Conservation (phyloP, 2,888 invertebrate genomes). For the Drosophila incognita region DNA sequence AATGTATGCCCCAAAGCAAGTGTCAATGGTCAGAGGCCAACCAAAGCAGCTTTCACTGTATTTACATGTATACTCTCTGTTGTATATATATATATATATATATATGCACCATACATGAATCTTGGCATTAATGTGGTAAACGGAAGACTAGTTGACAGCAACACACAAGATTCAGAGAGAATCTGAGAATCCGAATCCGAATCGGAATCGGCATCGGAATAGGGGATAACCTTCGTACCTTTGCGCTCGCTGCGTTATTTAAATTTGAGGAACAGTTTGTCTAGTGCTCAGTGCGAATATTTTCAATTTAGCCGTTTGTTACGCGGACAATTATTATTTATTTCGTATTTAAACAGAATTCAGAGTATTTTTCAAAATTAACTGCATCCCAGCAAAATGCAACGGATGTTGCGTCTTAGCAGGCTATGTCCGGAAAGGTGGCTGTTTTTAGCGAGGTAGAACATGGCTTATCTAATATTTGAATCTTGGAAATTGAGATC, state of each 20-base stretch:
- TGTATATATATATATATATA: constrained; percentile 8
- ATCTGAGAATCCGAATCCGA: neutral
- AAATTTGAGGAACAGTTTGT: constrained; percentile 11
- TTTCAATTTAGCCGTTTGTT: constrained; percentile 25
- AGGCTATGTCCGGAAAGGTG: neutral
- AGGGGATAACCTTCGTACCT: constrained; percentile 8
- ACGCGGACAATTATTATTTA: constrained; percentile 21
- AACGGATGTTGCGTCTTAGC: neutral
- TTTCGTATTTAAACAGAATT: neutral
- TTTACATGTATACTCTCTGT: constrained; percentile 4
- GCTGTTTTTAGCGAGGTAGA: constrained; percentile 14
- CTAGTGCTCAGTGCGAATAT: constrained; percentile 40
- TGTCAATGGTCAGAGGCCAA: neutral
- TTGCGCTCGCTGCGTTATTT: constrained; percentile 17
- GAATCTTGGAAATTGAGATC: neutral
- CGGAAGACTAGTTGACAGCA: constrained; percentile 12
- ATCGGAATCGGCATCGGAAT: neutral
- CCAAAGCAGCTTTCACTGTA: constrained; percentile 10
- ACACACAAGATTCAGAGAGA: constrained; percentile 7
- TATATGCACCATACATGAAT: neutral
- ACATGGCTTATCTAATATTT: neutral
- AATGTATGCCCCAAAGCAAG: neutral
- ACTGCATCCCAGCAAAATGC: constrained; percentile 7
- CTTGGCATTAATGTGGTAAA: constrained; percentile 10
- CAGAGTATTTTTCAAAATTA: neutral